Evolutionary conservation across 2,797 vertebrate genomes (phyloP), one percentile per base, ranked within the genome.

Genomic region (Fundulus diaphanus): DNA sequence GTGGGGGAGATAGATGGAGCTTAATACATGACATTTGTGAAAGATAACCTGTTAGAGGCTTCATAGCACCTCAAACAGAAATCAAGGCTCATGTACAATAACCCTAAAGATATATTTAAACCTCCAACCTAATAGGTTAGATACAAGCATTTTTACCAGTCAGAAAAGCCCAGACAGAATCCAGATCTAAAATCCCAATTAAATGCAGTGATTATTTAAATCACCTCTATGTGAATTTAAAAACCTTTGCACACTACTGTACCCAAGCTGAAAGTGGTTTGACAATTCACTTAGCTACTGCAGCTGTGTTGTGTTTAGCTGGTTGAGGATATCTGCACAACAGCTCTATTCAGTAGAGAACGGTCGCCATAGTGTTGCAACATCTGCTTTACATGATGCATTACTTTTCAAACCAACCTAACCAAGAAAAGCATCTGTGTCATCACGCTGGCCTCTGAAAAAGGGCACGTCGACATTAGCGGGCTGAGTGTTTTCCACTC

Each of bases 241-340:
- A 27, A n/a, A 27, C 51, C 5, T 42, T 5, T 1, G 9, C 59
- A 52, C 24, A 18, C 66, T 67, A n/a, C n/a, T n/a, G n/a, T n/a
- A 78, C 54, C 71, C 40, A 63, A 73, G 20, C 63, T 27, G 33
- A 56, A 37, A 9, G 15, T 0, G 24, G 22, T 48, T 12, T 12
- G 8, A 44, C 22, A 72, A n/a, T 46, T 85, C 20, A 51, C 20
- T 44, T 31, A 15, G 52, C n/a, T 31, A 35, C 18, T 20, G 63
- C 76, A 67, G 85, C 63, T 84, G 82, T 72, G 76, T 78, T 82
- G 4, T 71, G 3, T 44, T 42, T 22, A 42, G n/a, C 46, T 74
- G 63, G 79, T 59, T 79, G 79, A 9, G 59, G 57, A 37, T 70
- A 18, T 85, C 73, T 76, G 42, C 77, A 81, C 68, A 82, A 82